Evolutionary conservation across 2,888 invertebrate species (phyloP).

Genomic region (Abscondita cerata): DNA sequence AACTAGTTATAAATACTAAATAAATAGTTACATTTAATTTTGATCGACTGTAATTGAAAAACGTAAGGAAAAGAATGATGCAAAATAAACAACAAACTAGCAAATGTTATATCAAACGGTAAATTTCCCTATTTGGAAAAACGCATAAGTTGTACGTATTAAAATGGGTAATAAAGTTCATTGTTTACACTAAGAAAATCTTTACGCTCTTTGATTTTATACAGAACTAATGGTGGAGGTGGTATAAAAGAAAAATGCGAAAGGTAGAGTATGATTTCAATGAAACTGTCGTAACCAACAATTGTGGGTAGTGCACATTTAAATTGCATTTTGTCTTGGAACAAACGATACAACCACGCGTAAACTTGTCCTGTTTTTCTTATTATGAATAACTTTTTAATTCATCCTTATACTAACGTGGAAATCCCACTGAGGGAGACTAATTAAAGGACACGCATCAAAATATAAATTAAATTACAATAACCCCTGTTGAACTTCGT

Average conservation of each 20-base stretch:
- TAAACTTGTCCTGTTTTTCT: neutral
- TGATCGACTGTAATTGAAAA: no score
- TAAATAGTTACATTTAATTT: no score
- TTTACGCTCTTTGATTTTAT: slow-evolving; percentile 5
- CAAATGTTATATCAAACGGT: no score
- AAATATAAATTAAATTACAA: slow-evolving; percentile 39
- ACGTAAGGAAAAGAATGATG: no score
- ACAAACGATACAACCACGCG: slow-evolving; percentile 25
- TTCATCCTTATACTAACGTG: slow-evolving; percentile 20
- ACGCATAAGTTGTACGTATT: no score
- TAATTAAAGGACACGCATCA: slow-evolving; percentile 30
- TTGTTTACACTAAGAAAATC: slow-evolving; percentile 7
- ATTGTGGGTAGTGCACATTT: slow-evolving; percentile 25
- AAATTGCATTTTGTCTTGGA: slow-evolving; percentile 22
- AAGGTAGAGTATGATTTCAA: slow-evolving; percentile 25
- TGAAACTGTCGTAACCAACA: slow-evolving; percentile 26
- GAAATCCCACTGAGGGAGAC: slow-evolving; percentile 26
- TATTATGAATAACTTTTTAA: neutral
- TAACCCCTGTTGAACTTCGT: slow-evolving; percentile 35
- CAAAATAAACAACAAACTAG: no score
- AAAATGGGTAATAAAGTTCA: slow-evolving; percentile 5
- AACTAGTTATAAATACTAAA: no score
- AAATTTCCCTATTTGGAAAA: no score
- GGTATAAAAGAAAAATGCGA: slow-evolving; percentile 17
- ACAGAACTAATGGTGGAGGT: slow-evolving; percentile 5